These are phyloP conservation scores for Corvus hawaiiensis DNA, from an alignment of 2,113 vertebrate species.

Conservation along the genomic window DNA sequence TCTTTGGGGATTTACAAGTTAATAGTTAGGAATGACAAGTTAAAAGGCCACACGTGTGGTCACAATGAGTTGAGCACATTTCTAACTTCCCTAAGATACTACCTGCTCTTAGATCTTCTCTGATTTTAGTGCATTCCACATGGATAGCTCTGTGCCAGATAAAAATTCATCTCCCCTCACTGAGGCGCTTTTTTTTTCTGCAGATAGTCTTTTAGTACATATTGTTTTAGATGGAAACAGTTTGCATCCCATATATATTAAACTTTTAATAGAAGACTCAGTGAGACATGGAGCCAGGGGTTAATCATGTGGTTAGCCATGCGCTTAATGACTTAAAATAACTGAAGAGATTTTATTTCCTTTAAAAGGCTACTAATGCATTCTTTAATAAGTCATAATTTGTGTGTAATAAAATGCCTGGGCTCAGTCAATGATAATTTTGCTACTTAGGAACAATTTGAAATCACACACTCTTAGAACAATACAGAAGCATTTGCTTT, in stretches of 20 bases:
- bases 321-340: not conserved
- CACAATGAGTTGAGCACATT: not conserved
- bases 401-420: slow-evolving; percentile 11
- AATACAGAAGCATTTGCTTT: not conserved
- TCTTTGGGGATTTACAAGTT: not conserved
- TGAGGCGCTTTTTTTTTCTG: not conserved
- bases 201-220: not conserved
- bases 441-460: not conserved
- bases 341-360: not conserved
- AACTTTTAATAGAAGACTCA: not conserved
- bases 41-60: not conserved
- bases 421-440: not conserved
- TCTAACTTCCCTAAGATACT: not conserved
- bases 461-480: not conserved
- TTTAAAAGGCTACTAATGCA: not conserved
- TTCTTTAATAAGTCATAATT: slow-evolving; percentile 28
- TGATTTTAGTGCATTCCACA: not conserved
- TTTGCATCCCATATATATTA: not conserved
- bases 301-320: slow-evolving; percentile 6
- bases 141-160: not conserved
- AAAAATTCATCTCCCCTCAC: not conserved
- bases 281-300: not conserved
- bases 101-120: not conserved
- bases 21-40: not conserved
- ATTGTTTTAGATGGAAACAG: not conserved